Conservation (phyloP, 2,888 invertebrate genomes). For the Aphidoletes aphidimyza region DNA sequence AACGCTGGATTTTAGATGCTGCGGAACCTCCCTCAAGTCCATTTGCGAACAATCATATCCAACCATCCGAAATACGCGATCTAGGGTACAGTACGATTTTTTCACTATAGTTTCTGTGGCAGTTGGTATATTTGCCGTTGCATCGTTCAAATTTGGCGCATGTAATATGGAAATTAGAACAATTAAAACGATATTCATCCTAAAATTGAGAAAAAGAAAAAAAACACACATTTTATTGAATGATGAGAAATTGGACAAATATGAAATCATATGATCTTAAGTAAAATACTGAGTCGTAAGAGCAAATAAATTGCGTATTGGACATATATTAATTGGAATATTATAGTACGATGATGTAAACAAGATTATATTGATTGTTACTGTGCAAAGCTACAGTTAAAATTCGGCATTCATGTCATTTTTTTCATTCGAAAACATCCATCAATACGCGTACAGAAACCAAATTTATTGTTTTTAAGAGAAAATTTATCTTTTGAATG, state of each 20-base stretch:
- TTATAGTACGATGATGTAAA: too few relatives aligned
- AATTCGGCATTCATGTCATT: too few relatives aligned
- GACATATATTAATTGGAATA: too few relatives aligned
- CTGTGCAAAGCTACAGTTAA: too few relatives aligned
- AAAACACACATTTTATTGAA: not conserved
- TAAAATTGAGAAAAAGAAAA: conserved; percentile 28
- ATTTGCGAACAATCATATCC: conserved; percentile 56
- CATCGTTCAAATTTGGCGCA: not conserved
- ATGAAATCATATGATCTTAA: not conserved
- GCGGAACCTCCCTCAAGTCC: conserved; percentile 55
- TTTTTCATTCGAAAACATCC: too few relatives aligned
- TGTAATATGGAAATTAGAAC: not conserved
- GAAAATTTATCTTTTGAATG: too few relatives aligned
- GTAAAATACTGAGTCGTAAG: not conserved
- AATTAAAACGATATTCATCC: not conserved
- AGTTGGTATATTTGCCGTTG: not conserved
- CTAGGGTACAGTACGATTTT: conserved; percentile 50
- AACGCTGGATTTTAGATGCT: conserved; percentile 54
- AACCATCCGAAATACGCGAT: conserved; percentile 55
- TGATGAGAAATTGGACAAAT: not conserved
- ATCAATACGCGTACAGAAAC: not conserved
- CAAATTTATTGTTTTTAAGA: too few relatives aligned
- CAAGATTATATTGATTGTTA: too few relatives aligned
- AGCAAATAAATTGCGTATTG: too few relatives aligned
- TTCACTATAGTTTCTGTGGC: not conserved